Evolutionary conservation across 2,113 vertebrate species (phyloP).

Genomic region (Mormoops blainvillei): DNA sequence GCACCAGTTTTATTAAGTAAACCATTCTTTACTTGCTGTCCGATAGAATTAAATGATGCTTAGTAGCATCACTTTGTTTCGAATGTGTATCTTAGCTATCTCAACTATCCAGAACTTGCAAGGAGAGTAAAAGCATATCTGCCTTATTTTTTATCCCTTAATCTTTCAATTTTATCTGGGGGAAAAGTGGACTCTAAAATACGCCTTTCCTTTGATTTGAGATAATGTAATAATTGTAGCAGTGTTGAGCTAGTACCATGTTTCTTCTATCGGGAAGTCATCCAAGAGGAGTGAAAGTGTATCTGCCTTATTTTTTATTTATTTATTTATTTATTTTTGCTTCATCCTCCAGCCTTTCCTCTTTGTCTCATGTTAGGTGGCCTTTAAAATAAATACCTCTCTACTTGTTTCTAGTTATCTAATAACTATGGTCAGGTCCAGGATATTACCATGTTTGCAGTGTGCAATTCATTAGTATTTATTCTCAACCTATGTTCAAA

Average conservation of each 20-base stretch:
- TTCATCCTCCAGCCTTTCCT: neutral
- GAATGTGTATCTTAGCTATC: neutral
- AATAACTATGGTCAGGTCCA: slow-evolving; percentile 1
- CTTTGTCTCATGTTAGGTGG: neutral
- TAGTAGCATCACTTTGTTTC: slow-evolving; percentile 1
- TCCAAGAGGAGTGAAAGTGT: slow-evolving; percentile 28
- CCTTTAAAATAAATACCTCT: slow-evolving; percentile 44
- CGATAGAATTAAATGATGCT: neutral
- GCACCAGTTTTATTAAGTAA: neutral
- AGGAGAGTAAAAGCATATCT: slow-evolving; percentile 18
- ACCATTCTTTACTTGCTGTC: slow-evolving; percentile 1
- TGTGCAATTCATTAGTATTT: neutral
- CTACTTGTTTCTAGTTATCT: slow-evolving; percentile 40
- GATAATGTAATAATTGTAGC: slow-evolving; percentile 43
- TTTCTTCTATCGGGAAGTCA: slow-evolving; percentile 27
- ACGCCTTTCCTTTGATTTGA: slow-evolving; percentile 30
- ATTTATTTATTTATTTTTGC: neutral
- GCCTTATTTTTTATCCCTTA: slow-evolving; percentile 10
- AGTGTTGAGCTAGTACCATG: neutral
- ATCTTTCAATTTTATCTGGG: slow-evolving; percentile 41
- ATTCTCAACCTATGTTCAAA: neutral
- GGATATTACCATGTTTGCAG: slow-evolving; percentile 4
- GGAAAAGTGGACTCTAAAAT: slow-evolving; percentile 9
- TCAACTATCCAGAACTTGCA: neutral
- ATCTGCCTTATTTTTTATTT: neutral